phyloP scores from a whole-genome alignment of 2,888 invertebrate species.

The Agapostemon virescens region DNA sequence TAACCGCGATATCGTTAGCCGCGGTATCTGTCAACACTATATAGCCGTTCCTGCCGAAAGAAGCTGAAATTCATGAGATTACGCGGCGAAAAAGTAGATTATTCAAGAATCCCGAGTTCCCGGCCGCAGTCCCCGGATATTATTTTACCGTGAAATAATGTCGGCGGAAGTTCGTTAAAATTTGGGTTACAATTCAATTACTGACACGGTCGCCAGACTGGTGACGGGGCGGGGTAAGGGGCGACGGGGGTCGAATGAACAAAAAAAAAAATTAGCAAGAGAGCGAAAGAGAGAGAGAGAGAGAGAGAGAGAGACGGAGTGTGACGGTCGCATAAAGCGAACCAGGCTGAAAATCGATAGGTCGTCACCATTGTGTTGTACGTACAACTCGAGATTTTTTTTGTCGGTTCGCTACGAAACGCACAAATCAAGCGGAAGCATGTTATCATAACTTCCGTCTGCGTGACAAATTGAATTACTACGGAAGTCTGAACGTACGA shows the following conservation, averaged over 20 bases:
- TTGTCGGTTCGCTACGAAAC: conserved; percentile 43
- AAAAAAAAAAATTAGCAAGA: background rate
- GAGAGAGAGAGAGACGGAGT: no score
- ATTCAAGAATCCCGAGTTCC: conserved; percentile 22
- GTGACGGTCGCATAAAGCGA: conserved; percentile 30
- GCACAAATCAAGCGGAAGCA: conserved; percentile 71
- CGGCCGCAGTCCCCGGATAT: conserved; percentile 32
- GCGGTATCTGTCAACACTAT: conserved; percentile 3
- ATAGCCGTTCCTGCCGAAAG: background rate
- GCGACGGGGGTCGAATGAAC: background rate
- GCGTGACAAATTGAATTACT: conserved; percentile 71
- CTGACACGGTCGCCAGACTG: conserved; percentile 1
- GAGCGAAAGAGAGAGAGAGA: no score
- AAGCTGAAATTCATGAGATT: conserved; percentile 39
- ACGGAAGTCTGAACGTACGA: conserved; percentile 60
- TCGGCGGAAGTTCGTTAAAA: conserved; percentile 59
- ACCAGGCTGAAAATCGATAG: conserved; percentile 58
- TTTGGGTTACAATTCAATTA: conserved; percentile 58
- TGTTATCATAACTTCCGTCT: conserved; percentile 72
- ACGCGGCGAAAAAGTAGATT: conserved; percentile 25
- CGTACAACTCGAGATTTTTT: conserved; percentile 48
- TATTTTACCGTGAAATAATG: conserved; percentile 45
- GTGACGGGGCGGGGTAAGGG: background rate
- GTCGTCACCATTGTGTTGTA: conserved; percentile 50
- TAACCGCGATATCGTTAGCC: conserved; percentile 11